Base-by-base conservation (phyloP, 2,888 invertebrate species). In the Xylota sylvarum region DNA sequence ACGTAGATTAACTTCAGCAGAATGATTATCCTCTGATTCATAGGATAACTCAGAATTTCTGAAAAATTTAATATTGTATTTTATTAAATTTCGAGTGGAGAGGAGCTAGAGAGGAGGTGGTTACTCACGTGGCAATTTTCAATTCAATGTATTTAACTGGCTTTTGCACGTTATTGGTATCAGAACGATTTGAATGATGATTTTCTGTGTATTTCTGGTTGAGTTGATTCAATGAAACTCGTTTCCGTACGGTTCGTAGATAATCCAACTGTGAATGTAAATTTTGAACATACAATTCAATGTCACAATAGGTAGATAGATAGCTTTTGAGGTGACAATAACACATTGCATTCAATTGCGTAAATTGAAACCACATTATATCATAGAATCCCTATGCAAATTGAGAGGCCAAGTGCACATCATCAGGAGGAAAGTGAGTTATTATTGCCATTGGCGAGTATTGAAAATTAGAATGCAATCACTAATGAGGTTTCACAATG, bases 81-180 rank as follows among this genome's bases (percentile, higher is more conserved):
- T 17, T 12, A 12, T 12, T 19, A 14, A n/a, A n/a, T 65, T 37
- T 23, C 2, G 37, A 48, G 6, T 46, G 62, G 5, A 12, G n/a
- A n/a, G n/a, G n/a, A n/a, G n/a, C n/a, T n/a, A n/a, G n/a, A n/a
- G n/a, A n/a, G 17, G 9, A 23, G 78, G 12, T 50, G 5, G 14
- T 6, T 23, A 79, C 88, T 88, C 50, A 89, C 70, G 89, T 88
- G 55, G 91, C 90, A 32, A 90, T 89, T 56, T 90, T 90, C 5
- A 92, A 82, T 80, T 92, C 92, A 48, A 92, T 90, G 72, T 92
- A 92, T 79, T 90, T 91, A 0, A 91, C 90, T 48, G 67, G 14
- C 62, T 60, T 72, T 30, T 65, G 50, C 2, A 73, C 40, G 43
- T 84, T 48, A 19, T 78, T 69, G 5, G 10, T 27, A 23, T 64